Conservation (phyloP, 2,113 vertebrate species). For the Gallinago jamesoni region DNA sequence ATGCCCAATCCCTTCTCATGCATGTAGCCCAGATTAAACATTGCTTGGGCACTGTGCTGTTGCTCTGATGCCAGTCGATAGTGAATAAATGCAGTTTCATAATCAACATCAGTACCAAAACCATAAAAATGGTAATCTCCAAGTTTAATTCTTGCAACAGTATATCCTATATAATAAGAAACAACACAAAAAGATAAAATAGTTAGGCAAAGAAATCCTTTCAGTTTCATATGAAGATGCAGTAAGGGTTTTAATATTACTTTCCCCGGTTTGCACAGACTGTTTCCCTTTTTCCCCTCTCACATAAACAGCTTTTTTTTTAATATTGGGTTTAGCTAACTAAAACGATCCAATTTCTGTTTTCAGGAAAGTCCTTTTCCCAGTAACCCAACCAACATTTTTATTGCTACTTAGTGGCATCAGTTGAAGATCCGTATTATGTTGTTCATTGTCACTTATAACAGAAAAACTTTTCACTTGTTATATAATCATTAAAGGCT, state of each 20-base stretch:
- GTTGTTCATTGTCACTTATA: background rate
- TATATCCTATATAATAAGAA: conserved; percentile 84
- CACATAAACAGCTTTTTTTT: background rate
- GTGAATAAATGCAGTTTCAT: conserved; percentile 96
- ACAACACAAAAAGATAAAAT: background rate
- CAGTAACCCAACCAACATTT: background rate
- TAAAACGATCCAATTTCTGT: rapidly evolving
- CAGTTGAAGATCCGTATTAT: background rate
- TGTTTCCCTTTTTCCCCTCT: background rate
- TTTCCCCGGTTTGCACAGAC: background rate
- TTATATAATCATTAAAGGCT: background rate
- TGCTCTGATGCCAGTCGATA: conserved; percentile 97
- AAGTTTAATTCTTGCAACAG: conserved; percentile 94
- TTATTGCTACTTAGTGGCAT: background rate
- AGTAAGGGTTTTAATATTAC: background rate
- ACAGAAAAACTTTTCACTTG: background rate
- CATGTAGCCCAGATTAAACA: conserved; percentile 99
- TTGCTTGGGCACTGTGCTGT: conserved; percentile 96
- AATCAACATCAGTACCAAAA: conserved; percentile 94
- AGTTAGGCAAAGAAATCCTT: background rate
- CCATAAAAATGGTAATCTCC: conserved; percentile 99
- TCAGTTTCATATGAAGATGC: background rate
- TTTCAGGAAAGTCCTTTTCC: background rate
- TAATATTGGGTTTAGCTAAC: background rate
- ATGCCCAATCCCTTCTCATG: conserved; percentile 97